Base-by-base conservation (phyloP, 2,888 invertebrate species). In the Sarcophaga rosellei region DNA sequence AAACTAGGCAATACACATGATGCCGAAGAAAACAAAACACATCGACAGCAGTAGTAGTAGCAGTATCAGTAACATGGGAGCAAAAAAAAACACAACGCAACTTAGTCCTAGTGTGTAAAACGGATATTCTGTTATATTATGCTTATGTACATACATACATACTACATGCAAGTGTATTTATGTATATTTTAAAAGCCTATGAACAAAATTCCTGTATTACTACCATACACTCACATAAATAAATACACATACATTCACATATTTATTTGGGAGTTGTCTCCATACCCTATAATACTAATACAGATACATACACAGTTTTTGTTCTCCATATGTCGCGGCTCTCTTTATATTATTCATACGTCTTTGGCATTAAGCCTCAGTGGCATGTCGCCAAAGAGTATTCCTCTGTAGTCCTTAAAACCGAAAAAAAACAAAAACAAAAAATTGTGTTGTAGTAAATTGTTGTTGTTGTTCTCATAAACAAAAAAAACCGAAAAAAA, bases 391-490 rank as follows among this genome's bases (percentile, higher is more conserved):
- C 74, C 61, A 53, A 69, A 68, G 53, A 53, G 25, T 63, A 59
- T 73, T 68, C 5, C 1, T 73, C 20, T 73, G 78, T 68, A 62
- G 68, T 81, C 66, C 66, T 84, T 68, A 59, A 62, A 80, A 76
- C 47, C 77, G n/a, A 59, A 65, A 63, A 8, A 10, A 35, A 0
- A 25, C 2, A 59, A 62, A 80, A 76, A 57, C 77, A 59, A 65
- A 63, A 77, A 81, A 78, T 62, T 75, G 69, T 85, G 85, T 77
- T 82, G 84, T 87, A 83, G 87, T 85, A 85, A 83, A 84, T 84
- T 47, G 47, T 47, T 53, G 15, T 53, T 53, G 53, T 61, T 66
- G 20, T 66, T 66, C 35, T 35, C n/a, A 35, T 35, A 84, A 79
- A 75, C 74, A 84, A 79, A 79, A 74, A 63, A 66, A 59, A 25